Evolutionary conservation across 2,888 invertebrate species (phyloP).

Genomic region (Platycheirus rosarum): DNA sequence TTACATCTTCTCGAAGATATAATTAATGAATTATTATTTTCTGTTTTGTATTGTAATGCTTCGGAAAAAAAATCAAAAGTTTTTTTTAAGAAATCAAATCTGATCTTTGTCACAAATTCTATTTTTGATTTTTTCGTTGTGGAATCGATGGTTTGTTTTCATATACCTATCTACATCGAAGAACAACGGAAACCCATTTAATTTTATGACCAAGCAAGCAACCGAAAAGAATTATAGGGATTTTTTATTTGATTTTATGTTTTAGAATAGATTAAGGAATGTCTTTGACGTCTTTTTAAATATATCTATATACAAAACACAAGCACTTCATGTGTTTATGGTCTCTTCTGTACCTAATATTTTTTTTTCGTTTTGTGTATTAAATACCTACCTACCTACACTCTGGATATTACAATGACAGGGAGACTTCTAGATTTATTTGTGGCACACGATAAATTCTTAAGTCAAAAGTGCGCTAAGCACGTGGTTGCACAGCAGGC

Average conservation of each 20-base stretch:
- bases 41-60: conserved; percentile 45
- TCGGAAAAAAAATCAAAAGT: conserved; percentile 42
- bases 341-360: too few species aligned
- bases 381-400: too few species aligned
- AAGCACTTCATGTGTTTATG: conserved; percentile 46
- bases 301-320: conserved; percentile 37
- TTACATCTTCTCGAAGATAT: conserved; percentile 39
- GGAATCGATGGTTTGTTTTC: conserved; percentile 6
- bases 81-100: conserved; percentile 66
- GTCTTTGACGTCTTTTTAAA: conserved; percentile 68
- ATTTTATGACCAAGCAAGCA: conserved; percentile 72
- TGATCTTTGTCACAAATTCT: conserved; percentile 73
- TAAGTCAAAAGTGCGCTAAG: conserved; percentile 61
- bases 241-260: conserved; percentile 74
- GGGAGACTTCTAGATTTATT: conserved; percentile 65
- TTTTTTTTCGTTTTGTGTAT: conserved; percentile 17
- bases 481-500: conserved; percentile 73
- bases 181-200: conserved; percentile 73
- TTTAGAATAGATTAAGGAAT: conserved; percentile 74
- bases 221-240: conserved; percentile 74
- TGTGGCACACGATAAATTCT: conserved; percentile 69
- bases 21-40: conserved; percentile 66
- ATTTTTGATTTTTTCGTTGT: conserved; percentile 64
- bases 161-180: conserved; percentile 25
- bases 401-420: too few species aligned